These are phyloP conservation scores for Acrocephalus scirpaceus DNA, from an alignment of 2,797 vertebrate species.

Conservation along the genomic window DNA sequence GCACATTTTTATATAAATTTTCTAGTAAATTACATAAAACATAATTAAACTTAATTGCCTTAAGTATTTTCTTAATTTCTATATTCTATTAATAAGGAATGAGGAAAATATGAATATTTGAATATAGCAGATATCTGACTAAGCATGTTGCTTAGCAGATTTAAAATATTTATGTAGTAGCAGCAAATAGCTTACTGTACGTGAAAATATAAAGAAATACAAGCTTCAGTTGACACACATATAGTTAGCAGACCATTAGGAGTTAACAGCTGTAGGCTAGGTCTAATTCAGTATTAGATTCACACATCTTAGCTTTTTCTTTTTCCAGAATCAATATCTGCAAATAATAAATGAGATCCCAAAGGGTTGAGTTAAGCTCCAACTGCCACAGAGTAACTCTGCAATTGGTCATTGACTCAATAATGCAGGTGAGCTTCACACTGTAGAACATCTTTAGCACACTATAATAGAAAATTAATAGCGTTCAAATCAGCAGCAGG, in stretches of 20 bases:
- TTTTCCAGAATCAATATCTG: slow-evolving; percentile 95
- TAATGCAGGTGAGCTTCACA: slow-evolving; percentile 91
- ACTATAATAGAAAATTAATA: slow-evolving; percentile 98
- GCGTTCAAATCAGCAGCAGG: slow-evolving; percentile 90
- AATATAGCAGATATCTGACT: neutral
- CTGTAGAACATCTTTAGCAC: slow-evolving; percentile 91
- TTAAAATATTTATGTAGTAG: slow-evolving; percentile 44
- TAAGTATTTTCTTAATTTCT: neutral
- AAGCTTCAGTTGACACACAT: slow-evolving; percentile 37
- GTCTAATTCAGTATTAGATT: slow-evolving; percentile 86
- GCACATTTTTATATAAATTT: neutral
- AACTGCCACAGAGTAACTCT: slow-evolving; percentile 85
- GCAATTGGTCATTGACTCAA: slow-evolving; percentile 92
- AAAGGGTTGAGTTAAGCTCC: slow-evolving; percentile 88
- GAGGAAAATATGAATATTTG: slow-evolving; percentile 18
- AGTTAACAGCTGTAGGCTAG: slow-evolving; percentile 86
- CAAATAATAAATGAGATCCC: slow-evolving; percentile 99
- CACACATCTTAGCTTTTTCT: slow-evolving; percentile 83
- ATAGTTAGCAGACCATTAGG: slow-evolving; percentile 71
- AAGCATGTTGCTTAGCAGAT: neutral
- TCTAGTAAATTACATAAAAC: neutral
- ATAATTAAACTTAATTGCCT: neutral
- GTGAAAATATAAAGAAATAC: slow-evolving; percentile 39
- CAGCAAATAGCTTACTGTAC: slow-evolving; percentile 13
- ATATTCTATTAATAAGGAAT: neutral